Conservation (phyloP, 2,888 invertebrate species). For the Syritta pipiens region DNA sequence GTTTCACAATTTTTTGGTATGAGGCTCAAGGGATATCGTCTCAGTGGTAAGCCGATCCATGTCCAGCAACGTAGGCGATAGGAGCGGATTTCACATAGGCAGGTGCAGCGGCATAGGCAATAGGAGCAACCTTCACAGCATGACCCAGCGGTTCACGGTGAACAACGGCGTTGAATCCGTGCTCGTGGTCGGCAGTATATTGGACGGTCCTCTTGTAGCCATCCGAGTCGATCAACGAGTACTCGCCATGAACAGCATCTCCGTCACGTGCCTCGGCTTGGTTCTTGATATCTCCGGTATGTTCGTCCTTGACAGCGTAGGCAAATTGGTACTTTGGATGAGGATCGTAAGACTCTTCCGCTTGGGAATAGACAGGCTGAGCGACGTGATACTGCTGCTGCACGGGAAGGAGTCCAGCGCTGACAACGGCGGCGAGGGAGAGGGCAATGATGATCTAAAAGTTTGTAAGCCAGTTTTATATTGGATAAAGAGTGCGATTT, state of each 20-base stretch:
- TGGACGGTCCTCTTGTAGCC: conserved; percentile 76
- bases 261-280: conserved; percentile 72
- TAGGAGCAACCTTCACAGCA: conserved; percentile 40
- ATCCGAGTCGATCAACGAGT: conserved; percentile 77
- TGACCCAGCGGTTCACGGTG: conserved; percentile 59
- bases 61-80: not conserved
- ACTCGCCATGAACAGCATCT: conserved; percentile 77
- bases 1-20: too few species aligned
- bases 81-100: not conserved
- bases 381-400: too few species aligned
- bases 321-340: conserved; percentile 76
- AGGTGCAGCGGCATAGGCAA: conserved; percentile 14
- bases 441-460: not conserved
- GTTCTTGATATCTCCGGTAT: conserved; percentile 34
- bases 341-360: conserved; percentile 67
- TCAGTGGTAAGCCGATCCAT: too few species aligned
- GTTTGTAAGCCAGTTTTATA: not conserved
- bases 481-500: not conserved
- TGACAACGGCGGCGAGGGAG: not conserved
- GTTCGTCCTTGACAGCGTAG: conserved; percentile 76
- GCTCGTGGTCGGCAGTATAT: conserved; percentile 76
- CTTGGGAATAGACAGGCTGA: too few species aligned
- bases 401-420: not conserved
- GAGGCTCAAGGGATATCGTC: too few species aligned
- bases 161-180: conserved; percentile 73